phyloP scores from a whole-genome alignment of 1,140 invertebrate genomes.

The Epicauta chinensis region DNA sequence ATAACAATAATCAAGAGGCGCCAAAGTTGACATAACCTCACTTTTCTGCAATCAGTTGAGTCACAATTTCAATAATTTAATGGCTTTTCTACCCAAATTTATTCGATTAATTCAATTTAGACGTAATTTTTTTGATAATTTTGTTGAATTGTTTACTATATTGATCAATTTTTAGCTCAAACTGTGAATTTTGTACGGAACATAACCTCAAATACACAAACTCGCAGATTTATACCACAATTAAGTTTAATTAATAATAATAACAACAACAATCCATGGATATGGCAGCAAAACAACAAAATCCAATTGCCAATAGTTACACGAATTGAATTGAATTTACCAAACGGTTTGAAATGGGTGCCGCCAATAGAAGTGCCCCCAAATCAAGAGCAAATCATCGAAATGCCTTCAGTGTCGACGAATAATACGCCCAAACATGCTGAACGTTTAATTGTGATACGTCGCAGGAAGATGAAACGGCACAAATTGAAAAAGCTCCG shows the following conservation, averaged over 20 bases:
- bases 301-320: conserved; percentile 18
- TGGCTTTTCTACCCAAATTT: conserved; percentile 6
- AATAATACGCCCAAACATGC: conserved; percentile 57
- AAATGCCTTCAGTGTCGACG: conserved; percentile 25
- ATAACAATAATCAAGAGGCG: no score
- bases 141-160: not conserved
- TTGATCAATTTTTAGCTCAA: not conserved
- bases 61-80: not conserved
- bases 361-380: conserved; percentile 24
- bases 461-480: conserved; percentile 78
- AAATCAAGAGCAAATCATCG: conserved; percentile 19
- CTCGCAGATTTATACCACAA: not conserved
- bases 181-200: conserved; percentile 1
- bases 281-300: conserved; percentile 29
- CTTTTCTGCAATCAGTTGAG: no score
- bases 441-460: conserved; percentile 66
- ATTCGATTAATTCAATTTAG: conserved; percentile 1
- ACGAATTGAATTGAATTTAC: conserved; percentile 24
- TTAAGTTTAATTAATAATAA: conserved; percentile 6
- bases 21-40: no score
- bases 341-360: conserved; percentile 24
- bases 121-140: conserved; percentile 2
- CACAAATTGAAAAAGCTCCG: conserved; percentile 75
- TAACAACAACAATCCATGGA: conserved; percentile 26
- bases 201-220: conserved; percentile 6